Base-by-base conservation (phyloP, 2,797 vertebrate genomes). In the Platyrinchus mystaceus region DNA sequence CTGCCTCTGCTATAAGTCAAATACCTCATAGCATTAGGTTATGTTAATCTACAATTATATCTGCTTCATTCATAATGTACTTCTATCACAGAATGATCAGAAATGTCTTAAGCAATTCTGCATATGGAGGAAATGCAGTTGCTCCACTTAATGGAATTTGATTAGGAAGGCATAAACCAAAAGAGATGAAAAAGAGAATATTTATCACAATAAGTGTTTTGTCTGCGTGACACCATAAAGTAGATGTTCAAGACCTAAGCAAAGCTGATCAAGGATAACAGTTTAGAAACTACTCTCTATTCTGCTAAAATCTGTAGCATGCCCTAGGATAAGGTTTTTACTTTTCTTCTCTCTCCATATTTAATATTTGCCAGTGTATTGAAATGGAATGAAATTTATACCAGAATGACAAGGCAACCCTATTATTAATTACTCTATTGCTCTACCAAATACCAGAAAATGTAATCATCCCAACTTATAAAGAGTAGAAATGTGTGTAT, bases 151-250 rank as follows among this genome's bases (percentile, higher is more conserved):
- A 56, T 43, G 9, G 21, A 82, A 76, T 95, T 93, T 86, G 89
- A 23, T 93, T 89, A 79, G 41, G 79, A 91, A 94, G 74, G 20
- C 36, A 63, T 73, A 93, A 67, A 74, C 30, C 20, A 91, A 84
- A 69, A 70, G 84, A 92, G 39, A 92, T 83, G 34, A 92, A 37
- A 93, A 64, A 43, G 34, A 89, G 32, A 89, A 76, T 73, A 95
- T 84, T 94, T 95, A 94, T 86, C 52, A 73, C 53, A 80, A 84
- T 87, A 94, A 97, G 92, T 93, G 3, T 83, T 97, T 97, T 86
- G 36, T 90, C 27, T 86, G 43, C 86, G 64, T 90, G 56, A 73
- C 24, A 14, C 13, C 9, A 66, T 27, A 92, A 95, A 89, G 87
- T 10, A 91, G 67, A 73, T 53, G 8, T 96, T 91, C 87, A 96